Conservation (phyloP, 30 jellyfish, hydroid and myxozoan genomes). For the Turritopsis dohrnii region DNA sequence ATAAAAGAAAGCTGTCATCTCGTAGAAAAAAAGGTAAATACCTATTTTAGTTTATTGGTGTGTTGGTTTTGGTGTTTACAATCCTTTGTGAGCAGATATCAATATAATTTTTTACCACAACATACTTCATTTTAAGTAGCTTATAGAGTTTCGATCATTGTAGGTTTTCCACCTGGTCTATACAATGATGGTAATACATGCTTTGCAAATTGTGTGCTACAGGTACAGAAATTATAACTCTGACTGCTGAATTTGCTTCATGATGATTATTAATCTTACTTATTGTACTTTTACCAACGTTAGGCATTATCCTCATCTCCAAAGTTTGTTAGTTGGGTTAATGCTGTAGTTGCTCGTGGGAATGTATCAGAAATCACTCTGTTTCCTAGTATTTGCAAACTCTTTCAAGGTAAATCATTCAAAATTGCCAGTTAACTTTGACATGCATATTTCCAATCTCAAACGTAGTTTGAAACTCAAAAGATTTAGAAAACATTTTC, state of each 20-base stretch:
- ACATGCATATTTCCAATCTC: too few relatives aligned
- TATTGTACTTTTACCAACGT: not conserved
- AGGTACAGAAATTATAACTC: conserved; percentile 32
- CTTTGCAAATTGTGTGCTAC: conserved; percentile 63
- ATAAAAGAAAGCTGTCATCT: conserved; percentile 1
- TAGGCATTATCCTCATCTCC: conserved; percentile 8
- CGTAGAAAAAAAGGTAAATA: conserved; percentile 32
- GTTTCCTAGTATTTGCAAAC: conserved; percentile 8
- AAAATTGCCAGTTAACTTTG: not conserved
- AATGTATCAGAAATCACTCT: not conserved
- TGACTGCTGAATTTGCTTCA: not conserved
- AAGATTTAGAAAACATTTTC: too few relatives aligned
- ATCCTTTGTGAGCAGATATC: not conserved
- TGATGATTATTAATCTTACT: not conserved
- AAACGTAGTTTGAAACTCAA: too few relatives aligned
- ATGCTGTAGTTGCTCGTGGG: not conserved
- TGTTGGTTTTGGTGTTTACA: not conserved
- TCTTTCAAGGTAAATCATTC: not conserved
- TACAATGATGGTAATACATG: conserved; percentile 81
- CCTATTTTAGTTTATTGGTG: not conserved
- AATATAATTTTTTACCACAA: too few relatives aligned
- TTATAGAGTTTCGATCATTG: not conserved
- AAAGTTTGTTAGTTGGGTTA: not conserved
- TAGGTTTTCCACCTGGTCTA: conserved; percentile 95
- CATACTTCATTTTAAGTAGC: too few relatives aligned